These are phyloP conservation scores for Megamerina dolium DNA, from an alignment of 2,888 invertebrate genomes.

Conservation along the genomic window DNA sequence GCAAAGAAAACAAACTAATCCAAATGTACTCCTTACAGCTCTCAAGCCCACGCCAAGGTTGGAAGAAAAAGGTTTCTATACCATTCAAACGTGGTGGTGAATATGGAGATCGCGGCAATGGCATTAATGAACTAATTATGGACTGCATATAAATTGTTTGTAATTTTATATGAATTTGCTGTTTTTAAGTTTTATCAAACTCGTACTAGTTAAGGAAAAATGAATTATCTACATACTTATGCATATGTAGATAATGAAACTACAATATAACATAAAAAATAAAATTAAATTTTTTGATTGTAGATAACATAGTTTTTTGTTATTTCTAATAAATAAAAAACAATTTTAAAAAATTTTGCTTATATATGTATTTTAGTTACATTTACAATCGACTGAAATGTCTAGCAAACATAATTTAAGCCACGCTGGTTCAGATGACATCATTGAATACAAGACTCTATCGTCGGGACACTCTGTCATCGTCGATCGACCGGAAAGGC, in stretches of 20 bases:
- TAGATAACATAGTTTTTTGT: neutral
- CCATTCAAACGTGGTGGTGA: conserved; percentile 46
- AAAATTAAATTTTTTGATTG: neutral
- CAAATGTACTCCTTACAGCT: conserved; percentile 29
- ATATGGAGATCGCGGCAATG: conserved; percentile 44
- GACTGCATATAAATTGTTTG: conserved; percentile 39
- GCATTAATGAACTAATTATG: conserved; percentile 41
- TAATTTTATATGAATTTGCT: conserved; percentile 8
- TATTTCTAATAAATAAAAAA: too few species aligned
- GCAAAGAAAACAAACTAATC: too few species aligned
- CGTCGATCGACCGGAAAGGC: conserved; percentile 32
- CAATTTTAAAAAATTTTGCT: conserved; percentile 4
- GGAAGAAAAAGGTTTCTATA: conserved; percentile 45
- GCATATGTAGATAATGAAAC: too few species aligned
- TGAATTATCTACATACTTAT: too few species aligned
- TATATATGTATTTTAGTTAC: too few species aligned
- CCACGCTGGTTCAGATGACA: conserved; percentile 3
- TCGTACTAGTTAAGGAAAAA: conserved; percentile 6
- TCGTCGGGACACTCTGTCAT: conserved; percentile 27
- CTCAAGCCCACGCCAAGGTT: conserved; percentile 45
- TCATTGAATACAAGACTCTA: conserved; percentile 32
- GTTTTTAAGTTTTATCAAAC: too few species aligned
- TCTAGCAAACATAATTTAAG: neutral
- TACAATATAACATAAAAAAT: too few species aligned
- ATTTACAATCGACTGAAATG: neutral